Evolutionary conservation across 2,113 vertebrate genomes (phyloP), one percentile per base, ranked within the genome.

Genomic region (Pomatorhinus ruficollis): DNA sequence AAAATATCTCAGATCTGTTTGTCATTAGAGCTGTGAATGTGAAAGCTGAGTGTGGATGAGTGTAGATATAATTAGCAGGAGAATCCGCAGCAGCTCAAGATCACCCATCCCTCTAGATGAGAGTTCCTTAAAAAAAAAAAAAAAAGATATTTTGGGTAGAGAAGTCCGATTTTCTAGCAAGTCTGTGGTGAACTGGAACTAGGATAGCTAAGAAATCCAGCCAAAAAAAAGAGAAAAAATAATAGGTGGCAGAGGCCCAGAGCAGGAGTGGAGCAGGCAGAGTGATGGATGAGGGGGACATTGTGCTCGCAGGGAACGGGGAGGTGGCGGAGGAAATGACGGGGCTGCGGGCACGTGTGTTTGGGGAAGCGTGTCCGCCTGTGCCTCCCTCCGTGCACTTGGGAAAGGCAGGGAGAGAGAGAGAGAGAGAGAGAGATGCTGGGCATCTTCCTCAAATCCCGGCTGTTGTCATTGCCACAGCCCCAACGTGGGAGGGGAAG

Each of bases 1-100:
- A 94, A 94, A 94, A 71, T 42, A 66, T 40, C 83, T 75, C 59
- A 10, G 72, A 35, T 90, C 28, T 89, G 83, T 87, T 96, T 89
- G 89, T 64, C 56, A 6, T 92, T 80, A 85, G 65, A 83, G 63
- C 45, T 68, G 52, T n/a, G 63, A 68, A 60, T 70, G 42, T 3
- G 18, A 35, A 75, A 90, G 63, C 83, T 45, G 90, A 50, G 18
- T 39, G 44, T 45, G 19, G 44, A 4, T 11, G 63, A 95, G 45
- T 1, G 27, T 45, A 23, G 63, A 13, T 91, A 82, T 50, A 85
- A 88, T 80, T 77, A 86, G 77, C 40, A 83, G 27, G 75, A 85
- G 52, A 74, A 91, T 75, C 60, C 35, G 20, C 74, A 83, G 7
- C 22, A 68, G 47, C 47, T 87, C 8, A 31, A 35, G n/a, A 90